phyloP scores from a whole-genome alignment of 53 echinoderm and acorn worm genomes.

The Apostichopus leukothele region DNA sequence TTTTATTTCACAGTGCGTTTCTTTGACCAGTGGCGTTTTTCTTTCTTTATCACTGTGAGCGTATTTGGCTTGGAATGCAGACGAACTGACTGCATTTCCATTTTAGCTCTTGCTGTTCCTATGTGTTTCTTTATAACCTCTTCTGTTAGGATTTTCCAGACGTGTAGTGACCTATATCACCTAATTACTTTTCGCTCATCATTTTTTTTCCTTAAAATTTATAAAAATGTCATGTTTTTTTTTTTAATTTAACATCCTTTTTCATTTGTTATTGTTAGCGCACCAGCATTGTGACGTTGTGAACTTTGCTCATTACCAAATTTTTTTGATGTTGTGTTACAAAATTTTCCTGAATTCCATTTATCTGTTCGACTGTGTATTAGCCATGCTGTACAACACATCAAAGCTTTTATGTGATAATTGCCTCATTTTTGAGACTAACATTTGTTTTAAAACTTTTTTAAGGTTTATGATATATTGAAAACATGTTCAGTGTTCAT shows the following conservation, averaged over 20 bases:
- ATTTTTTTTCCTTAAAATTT: slow-evolving; percentile 12
- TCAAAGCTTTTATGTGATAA: slow-evolving; percentile 25
- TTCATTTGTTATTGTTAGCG: slow-evolving; percentile 41
- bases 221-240: slow-evolving; percentile 9
- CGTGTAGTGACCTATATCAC: slow-evolving; percentile 32
- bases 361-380: slow-evolving; percentile 52
- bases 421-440: slow-evolving; percentile 8
- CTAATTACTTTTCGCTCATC: slow-evolving; percentile 45
- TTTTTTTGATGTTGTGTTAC: slow-evolving; percentile 46
- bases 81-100: background rate
- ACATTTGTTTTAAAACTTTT: background rate
- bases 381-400: slow-evolving; percentile 45
- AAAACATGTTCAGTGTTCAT: no score
- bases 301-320: slow-evolving; percentile 32
- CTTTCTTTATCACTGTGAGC: slow-evolving; percentile 28
- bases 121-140: slow-evolving; percentile 30
- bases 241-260: slow-evolving; percentile 29
- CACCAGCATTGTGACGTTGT: slow-evolving; percentile 49
- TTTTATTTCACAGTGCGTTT: slow-evolving; percentile 42
- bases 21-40: slow-evolving; percentile 34
- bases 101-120: slow-evolving; percentile 32
- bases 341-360: slow-evolving; percentile 50
- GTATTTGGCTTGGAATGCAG: slow-evolving; percentile 35
- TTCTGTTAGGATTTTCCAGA: slow-evolving; percentile 35
- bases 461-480: no score